Evolutionary conservation across 2,797 vertebrate species (phyloP).

Genomic region (Graptemys geographica): DNA sequence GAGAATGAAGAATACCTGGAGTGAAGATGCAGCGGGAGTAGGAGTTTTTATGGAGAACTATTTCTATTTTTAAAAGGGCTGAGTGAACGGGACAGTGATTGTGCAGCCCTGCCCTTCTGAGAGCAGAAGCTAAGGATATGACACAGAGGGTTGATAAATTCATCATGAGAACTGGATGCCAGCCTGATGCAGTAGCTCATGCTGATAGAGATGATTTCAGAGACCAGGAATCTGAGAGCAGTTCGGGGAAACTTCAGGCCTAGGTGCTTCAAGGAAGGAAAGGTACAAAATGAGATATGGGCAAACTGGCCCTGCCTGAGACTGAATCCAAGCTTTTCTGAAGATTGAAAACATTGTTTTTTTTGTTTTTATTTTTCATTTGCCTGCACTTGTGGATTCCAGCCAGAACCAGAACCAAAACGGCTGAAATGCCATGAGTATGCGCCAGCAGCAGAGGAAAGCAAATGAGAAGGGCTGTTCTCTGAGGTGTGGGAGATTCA

Average conservation of each 20-base stretch:
- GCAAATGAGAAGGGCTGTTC: not conserved
- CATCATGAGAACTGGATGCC: slow-evolving; percentile 45
- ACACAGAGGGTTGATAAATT: slow-evolving; percentile 19
- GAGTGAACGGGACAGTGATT: not conserved
- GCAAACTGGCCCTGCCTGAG: not conserved
- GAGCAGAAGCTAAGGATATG: slow-evolving; percentile 53
- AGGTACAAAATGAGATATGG: not conserved
- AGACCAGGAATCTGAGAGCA: slow-evolving; percentile 36
- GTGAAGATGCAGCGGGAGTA: fast-evolving
- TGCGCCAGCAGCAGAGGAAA: not conserved
- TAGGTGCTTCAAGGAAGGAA: not conserved
- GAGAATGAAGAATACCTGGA: fast-evolving
- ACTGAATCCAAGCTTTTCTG: fast-evolving
- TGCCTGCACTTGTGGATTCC: not conserved
- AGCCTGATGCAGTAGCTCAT: not conserved
- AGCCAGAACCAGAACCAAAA: fast-evolving
- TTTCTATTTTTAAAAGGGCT: slow-evolving; percentile 15
- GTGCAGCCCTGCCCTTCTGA: not conserved
- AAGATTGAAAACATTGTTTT: not conserved
- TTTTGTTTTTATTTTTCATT: not conserved
- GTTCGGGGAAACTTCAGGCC: not conserved
- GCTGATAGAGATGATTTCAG: slow-evolving; percentile 65
- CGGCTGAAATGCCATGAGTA: not conserved
- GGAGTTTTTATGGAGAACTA: not conserved
- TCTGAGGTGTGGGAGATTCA: not conserved